phyloP scores from a whole-genome alignment of 1,140 invertebrate genomes.

The Ostrea denselamellosa region DNA sequence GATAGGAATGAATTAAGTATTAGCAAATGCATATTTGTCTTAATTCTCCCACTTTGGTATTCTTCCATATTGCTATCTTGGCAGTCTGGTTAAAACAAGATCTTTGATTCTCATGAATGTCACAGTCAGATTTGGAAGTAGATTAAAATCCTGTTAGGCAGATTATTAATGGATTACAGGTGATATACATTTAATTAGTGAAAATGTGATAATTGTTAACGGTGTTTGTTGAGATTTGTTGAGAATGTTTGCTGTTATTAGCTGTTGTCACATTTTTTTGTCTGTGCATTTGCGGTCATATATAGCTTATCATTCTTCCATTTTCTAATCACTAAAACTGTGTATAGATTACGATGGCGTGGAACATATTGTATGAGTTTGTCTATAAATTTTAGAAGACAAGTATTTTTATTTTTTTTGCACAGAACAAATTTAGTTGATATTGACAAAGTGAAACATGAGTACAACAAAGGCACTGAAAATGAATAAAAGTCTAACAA shows the following conservation, averaged over 20 bases:
- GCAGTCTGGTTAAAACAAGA: not conserved
- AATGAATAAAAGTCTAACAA: not conserved
- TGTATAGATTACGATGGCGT: no score
- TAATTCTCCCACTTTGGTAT: not conserved
- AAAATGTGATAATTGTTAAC: conserved; percentile 29
- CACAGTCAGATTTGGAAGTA: not conserved
- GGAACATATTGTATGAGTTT: not conserved
- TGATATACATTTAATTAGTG: not conserved
- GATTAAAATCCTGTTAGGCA: not conserved
- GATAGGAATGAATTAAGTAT: no score
- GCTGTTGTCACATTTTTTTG: not conserved
- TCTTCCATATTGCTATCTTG: not conserved
- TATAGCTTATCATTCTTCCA: not conserved
- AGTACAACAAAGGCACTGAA: not conserved
- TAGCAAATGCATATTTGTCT: not conserved
- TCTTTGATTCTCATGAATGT: not conserved
- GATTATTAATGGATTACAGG: not conserved
- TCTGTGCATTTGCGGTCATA: not conserved
- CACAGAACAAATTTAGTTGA: not conserved
- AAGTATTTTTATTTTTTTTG: not conserved
- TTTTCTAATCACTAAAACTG: not conserved
- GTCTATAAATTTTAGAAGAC: not conserved
- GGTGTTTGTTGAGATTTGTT: conserved; percentile 26
- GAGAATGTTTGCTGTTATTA: not conserved
- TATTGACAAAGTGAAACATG: not conserved